Base-by-base conservation (phyloP, 2,888 invertebrate species). In the Entomobrya multifasciata region DNA sequence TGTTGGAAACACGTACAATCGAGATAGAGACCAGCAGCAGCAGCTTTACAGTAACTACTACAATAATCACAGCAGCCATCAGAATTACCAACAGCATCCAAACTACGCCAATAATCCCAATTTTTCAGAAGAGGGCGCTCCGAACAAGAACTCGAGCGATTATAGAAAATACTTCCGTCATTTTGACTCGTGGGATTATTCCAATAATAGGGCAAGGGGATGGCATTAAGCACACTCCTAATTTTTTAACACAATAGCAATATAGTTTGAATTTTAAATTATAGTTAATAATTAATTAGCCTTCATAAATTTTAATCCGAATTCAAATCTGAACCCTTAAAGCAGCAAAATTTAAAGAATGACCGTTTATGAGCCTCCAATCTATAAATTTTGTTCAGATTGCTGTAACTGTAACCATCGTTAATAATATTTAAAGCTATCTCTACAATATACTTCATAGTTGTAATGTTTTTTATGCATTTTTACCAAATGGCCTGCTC, bases 121-220 rank as follows among this genome's bases (percentile, higher is more conserved):
- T 67, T 49, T 65, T 15, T 15, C 17, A 1, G n/a, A 47, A 10
- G 60, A 67, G 10, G 80, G 49, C 10, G 80, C 15, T 17, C 15
- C 74, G 17, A 70, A 65, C 52, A 49, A 52, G 17, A 47, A 87
- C 72, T 79, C 87, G 44, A 85, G 76, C 36, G 78, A 82, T 27
- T 76, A 78, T 44, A 44, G 89, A 25, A 91, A 90, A 62, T 89
- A 89, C 80, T 91, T 91, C 65, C 88, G 90, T 22, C 91, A 91
- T 86, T 91, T 91, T 80, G 90, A 91, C 87, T 89, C 90, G 11
- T 91, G 91, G 91, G 90, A 90, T 65, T 87, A 87, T 17, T 86
- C 78, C 25, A 82, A 85, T 22, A 52, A 55, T 15, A 15, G 47
- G 25, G 65, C 36, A 0, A 36, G 65, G 2, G 49, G 10, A 6